Evolutionary conservation across 2,797 vertebrate genomes (phyloP).

Genomic region (Phataginus tricuspis): DNA sequence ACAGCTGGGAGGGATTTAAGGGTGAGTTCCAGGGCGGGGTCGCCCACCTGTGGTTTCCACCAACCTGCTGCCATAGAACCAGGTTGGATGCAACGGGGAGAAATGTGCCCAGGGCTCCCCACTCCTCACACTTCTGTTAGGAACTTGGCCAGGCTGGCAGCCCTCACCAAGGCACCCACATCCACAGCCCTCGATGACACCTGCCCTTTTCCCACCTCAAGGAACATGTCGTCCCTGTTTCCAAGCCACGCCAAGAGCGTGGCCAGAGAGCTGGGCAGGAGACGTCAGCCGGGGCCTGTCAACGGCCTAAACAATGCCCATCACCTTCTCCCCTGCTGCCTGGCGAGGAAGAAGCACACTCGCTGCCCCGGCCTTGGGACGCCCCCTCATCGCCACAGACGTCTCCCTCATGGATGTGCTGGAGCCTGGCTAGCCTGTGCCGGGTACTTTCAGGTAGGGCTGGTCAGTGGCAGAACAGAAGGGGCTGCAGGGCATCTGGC

Average conservation of each 20-base stretch:
- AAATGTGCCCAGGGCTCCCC: not conserved
- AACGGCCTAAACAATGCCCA: not conserved
- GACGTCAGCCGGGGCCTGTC: not conserved
- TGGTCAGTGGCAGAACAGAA: not conserved
- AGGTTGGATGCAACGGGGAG: not conserved
- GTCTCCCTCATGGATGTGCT: not conserved
- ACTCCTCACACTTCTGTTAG: not conserved
- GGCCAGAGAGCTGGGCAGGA: conserved; percentile 36
- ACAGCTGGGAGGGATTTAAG: not conserved
- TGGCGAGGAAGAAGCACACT: conserved; percentile 14
- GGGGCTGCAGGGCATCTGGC: fast-evolving
- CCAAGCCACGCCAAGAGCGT: not conserved
- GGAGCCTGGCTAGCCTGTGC: not conserved
- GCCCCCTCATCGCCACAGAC: not conserved
- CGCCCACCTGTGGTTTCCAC: not conserved
- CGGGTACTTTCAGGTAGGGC: not conserved
- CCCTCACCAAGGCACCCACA: not conserved
- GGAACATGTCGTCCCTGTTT: conserved; percentile 2
- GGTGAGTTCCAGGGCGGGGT: not conserved
- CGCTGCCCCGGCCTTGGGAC: not conserved
- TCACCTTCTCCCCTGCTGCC: not conserved
- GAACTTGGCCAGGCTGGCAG: not conserved
- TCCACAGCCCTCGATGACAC: not conserved
- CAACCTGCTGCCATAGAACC: too few species aligned
- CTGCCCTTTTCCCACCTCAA: not conserved